These are phyloP conservation scores for Cairina moschata DNA, from an alignment of 2,113 vertebrate species.

Conservation along the genomic window DNA sequence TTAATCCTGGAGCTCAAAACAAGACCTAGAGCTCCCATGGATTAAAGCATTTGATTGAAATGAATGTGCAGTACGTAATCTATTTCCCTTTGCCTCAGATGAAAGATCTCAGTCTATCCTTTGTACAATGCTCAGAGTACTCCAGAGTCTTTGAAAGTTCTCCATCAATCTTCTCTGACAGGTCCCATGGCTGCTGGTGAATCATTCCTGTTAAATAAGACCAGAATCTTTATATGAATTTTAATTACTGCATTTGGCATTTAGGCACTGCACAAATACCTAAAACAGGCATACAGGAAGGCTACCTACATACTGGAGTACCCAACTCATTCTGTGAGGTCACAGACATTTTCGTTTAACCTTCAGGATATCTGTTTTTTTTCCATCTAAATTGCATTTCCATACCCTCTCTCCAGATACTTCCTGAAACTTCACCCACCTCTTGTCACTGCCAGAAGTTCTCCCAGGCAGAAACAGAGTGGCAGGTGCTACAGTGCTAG, in stretches of 20 bases:
- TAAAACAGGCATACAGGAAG: neutral
- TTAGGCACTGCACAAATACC: neutral
- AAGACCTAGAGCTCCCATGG: neutral
- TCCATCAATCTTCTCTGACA: constrained; percentile 56
- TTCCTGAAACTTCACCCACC: neutral
- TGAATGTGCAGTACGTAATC: neutral
- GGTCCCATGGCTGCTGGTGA: constrained; percentile 12
- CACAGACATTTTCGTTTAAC: neutral
- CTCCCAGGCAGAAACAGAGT: neutral
- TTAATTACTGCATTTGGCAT: constrained; percentile 46
- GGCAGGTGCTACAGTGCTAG: neutral
- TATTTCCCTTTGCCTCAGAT: constrained; percentile 31
- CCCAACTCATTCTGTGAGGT: neutral
- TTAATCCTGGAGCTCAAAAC: constrained; percentile 21
- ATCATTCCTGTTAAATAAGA: constrained; percentile 48
- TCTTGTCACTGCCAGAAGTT: neutral
- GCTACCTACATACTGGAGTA: neutral
- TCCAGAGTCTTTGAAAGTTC: constrained; percentile 32
- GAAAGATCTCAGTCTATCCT: constrained; percentile 37
- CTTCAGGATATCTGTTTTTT: neutral
- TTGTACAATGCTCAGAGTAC: constrained; percentile 3
- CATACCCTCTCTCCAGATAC: neutral
- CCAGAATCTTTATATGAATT: constrained; percentile 35
- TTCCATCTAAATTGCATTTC: neutral
- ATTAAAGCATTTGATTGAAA: constrained; percentile 1